Conservation (phyloP, 2,888 invertebrate genomes). For the Aleiodes leptofemur region DNA sequence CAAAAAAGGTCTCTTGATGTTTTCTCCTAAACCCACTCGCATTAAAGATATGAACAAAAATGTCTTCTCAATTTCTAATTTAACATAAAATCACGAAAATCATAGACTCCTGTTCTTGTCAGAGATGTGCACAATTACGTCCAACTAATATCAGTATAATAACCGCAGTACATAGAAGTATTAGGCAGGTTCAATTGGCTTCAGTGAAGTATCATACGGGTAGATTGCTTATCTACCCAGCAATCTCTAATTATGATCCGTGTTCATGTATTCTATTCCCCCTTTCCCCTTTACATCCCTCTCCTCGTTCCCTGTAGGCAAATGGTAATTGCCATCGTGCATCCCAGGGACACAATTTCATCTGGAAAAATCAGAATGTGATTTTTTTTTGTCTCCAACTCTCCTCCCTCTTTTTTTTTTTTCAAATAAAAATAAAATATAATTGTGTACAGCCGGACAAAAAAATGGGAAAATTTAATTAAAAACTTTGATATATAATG, state of each 20-base stretch:
- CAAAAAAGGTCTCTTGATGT: too few relatives aligned
- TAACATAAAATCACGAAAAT: not conserved
- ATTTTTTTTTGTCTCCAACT: not conserved
- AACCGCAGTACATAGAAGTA: conserved; percentile 11
- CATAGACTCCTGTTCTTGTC: conserved; percentile 1
- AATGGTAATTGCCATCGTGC: conserved; percentile 22
- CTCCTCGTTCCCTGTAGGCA: not conserved
- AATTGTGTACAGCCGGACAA: not conserved
- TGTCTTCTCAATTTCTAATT: too few relatives aligned
- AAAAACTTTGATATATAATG: conserved; percentile 32
- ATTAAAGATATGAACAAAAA: too few relatives aligned
- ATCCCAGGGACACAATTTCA: conserved; percentile 33
- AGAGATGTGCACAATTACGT: conserved; percentile 5
- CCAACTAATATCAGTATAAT: conserved; percentile 9
- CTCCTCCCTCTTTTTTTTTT: not conserved
- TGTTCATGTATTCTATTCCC: conserved; percentile 13
- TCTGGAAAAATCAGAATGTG: conserved; percentile 24
- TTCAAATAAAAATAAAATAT: not conserved
- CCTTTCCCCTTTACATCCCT: not conserved
- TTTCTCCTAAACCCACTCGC: too few relatives aligned
- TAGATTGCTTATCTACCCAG: conserved; percentile 38
- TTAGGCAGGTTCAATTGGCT: conserved; percentile 19
- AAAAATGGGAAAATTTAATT: conserved; percentile 14
- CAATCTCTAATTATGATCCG: conserved; percentile 44
- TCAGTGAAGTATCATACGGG: conserved; percentile 32